These are phyloP conservation scores for Drosophila atroscutellata DNA, from an alignment of 2,888 invertebrate species.

Conservation along the genomic window DNA sequence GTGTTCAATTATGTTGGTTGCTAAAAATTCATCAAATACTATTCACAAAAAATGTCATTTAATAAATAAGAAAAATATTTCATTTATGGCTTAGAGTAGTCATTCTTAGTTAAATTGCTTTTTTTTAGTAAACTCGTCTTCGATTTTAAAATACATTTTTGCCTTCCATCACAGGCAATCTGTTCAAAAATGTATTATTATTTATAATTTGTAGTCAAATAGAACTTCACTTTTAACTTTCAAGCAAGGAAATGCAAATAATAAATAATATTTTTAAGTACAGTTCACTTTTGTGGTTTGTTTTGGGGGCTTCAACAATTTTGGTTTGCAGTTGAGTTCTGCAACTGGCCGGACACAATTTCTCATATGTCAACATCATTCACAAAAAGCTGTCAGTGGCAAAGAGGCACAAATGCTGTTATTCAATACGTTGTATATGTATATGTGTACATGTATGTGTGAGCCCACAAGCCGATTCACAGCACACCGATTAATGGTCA, in stretches of 20 bases:
- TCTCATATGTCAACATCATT: conserved; percentile 55
- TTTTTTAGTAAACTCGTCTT: background rate
- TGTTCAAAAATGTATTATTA: background rate
- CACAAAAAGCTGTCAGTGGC: conserved; percentile 56
- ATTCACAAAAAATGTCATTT: background rate
- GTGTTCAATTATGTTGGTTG: conserved; percentile 2
- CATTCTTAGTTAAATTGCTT: no score
- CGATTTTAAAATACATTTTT: background rate
- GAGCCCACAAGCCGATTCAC: conserved; percentile 19
- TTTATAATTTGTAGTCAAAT: background rate
- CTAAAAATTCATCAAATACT: background rate
- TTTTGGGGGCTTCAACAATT: background rate
- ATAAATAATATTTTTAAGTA: background rate
- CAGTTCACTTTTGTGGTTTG: background rate
- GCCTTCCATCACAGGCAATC: no score
- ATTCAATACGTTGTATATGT: conserved; percentile 41
- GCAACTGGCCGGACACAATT: conserved; percentile 24
- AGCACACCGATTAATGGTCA: conserved; percentile 77
- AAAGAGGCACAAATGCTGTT: conserved; percentile 30
- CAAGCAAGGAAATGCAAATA: background rate
- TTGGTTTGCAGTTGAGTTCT: background rate
- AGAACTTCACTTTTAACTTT: background rate
- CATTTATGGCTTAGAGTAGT: no score
- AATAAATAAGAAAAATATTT: no score
- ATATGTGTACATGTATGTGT: background rate